A percentile compares a stretch with the other conserved stretches of the same genome.
These are phyloP conservation scores for Apamea epomidion DNA, from an alignment of 2,888 invertebrate species.

Conservation along the genomic window DNA sequence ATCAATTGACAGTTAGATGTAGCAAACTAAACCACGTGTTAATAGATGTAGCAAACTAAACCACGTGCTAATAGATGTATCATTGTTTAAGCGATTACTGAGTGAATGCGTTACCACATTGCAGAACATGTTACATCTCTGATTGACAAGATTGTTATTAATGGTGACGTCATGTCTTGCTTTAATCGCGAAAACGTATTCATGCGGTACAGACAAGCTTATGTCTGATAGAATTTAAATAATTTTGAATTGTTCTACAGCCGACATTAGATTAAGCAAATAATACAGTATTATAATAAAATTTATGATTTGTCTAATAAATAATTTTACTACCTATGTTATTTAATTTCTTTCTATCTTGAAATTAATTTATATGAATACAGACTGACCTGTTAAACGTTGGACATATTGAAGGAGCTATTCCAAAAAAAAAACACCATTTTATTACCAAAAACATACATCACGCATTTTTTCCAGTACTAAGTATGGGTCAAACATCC, in stretches of 20 bases:
- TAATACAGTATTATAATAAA: conserved; percentile 19
- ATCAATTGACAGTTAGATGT: conserved; percentile 1
- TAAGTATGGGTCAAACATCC: neutral
- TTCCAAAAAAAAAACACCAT: neutral
- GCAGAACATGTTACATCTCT: neutral
- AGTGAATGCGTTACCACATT: neutral
- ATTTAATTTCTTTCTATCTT: conserved; percentile 16
- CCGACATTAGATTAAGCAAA: conserved; percentile 1
- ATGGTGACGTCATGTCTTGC: neutral
- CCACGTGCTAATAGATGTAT: conserved; percentile 11
- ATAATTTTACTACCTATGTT: conserved; percentile 13
- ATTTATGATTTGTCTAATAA: conserved; percentile 44
- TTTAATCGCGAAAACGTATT: neutral
- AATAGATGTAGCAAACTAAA: conserved; percentile 19
- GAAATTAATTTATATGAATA: neutral
- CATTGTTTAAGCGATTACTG: neutral
- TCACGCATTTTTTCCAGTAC: neutral
- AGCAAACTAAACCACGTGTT: conserved; percentile 23
- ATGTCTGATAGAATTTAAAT: conserved; percentile 14
- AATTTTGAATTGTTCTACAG: neutral
- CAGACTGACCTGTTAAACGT: neutral
- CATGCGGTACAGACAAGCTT: conserved; percentile 11
- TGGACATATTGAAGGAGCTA: neutral
- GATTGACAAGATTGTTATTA: conserved; percentile 27
- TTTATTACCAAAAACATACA: neutral